phyloP scores from a whole-genome alignment of 2,888 invertebrate genomes.

The Trichogramma dendrolimi region DNA sequence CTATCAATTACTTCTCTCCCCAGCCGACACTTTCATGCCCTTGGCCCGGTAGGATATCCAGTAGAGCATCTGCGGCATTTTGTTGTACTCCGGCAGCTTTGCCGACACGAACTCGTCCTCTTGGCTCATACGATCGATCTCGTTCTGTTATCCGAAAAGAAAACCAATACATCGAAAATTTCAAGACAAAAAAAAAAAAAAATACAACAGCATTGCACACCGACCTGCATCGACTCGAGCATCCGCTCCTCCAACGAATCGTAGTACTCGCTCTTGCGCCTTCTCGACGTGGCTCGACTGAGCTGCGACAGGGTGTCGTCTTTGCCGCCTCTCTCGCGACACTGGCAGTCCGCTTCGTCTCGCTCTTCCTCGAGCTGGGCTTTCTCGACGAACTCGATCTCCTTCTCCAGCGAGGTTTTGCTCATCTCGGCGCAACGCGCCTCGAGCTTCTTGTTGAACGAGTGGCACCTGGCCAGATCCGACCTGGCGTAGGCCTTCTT shows the following conservation, averaged over 20 bases:
- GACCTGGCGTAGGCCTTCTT: not conserved
- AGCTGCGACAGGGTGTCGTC: not conserved
- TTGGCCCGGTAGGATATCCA: slow-evolving; percentile 43
- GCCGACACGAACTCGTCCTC: slow-evolving; percentile 40
- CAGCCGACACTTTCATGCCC: slow-evolving; percentile 29
- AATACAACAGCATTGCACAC: not conserved
- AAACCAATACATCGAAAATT: too few species aligned
- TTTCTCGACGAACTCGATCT: not conserved
- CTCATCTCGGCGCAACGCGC: not conserved
- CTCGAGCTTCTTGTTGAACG: not conserved
- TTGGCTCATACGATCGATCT: slow-evolving; percentile 39
- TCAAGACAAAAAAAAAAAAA: too few species aligned
- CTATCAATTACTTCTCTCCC: not conserved
- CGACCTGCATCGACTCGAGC: too few species aligned
- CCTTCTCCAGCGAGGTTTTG: not conserved
- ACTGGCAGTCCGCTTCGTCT: not conserved
- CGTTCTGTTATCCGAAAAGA: slow-evolving; percentile 30
- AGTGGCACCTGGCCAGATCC: not conserved
- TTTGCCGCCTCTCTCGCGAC: not conserved
- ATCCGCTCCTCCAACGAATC: slow-evolving; percentile 3
- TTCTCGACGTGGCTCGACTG: not conserved
- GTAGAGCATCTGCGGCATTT: slow-evolving; percentile 41
- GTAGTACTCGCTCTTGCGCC: not conserved
- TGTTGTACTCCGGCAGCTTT: slow-evolving; percentile 41
- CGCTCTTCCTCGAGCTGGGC: not conserved